Conservation (phyloP, 2,888 invertebrate genomes). For the Macrophya annulata region DNA sequence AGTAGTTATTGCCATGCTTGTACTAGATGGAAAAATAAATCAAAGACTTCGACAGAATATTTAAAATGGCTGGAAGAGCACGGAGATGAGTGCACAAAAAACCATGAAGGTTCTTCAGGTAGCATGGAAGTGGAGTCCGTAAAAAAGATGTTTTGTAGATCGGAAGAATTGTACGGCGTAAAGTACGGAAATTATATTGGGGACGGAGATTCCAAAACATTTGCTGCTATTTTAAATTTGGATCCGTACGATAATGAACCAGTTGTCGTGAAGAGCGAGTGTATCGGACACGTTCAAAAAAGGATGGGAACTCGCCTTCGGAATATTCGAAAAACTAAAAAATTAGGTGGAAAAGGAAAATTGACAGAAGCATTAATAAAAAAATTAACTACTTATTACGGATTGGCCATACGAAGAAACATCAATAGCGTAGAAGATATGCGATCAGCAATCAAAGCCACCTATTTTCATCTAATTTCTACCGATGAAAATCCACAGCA, state of each 20-base stretch:
- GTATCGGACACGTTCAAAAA: constrained; percentile 51
- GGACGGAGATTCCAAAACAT: constrained; percentile 47
- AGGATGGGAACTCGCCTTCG: constrained; percentile 57
- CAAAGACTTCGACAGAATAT: constrained; percentile 58
- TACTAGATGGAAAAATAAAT: constrained; percentile 57
- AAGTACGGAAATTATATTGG: constrained; percentile 56
- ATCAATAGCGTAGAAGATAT: constrained; percentile 62
- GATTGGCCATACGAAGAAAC: constrained; percentile 67
- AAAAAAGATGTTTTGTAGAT: constrained; percentile 54
- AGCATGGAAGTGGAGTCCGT: constrained; percentile 50
- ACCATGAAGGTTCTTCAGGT: constrained; percentile 50
- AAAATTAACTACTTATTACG: too few relatives aligned
- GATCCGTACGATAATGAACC: constrained; percentile 58
- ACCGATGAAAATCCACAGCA: constrained; percentile 66
- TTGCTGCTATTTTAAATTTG: constrained; percentile 52
- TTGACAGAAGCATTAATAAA: constrained; percentile 64
- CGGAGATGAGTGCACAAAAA: constrained; percentile 55
- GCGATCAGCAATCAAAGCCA: constrained; percentile 65
- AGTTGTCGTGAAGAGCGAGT: too few relatives aligned
- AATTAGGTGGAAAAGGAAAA: constrained; percentile 64
- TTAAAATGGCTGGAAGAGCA: constrained; percentile 58
- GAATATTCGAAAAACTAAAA: constrained; percentile 62
- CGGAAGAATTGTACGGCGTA: constrained; percentile 55
- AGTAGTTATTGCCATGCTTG: constrained; percentile 59
- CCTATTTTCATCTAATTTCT: constrained; percentile 63